These are phyloP conservation scores for Pinctada fucata DNA, from an alignment of 2,888 invertebrate species.

Conservation along the genomic window DNA sequence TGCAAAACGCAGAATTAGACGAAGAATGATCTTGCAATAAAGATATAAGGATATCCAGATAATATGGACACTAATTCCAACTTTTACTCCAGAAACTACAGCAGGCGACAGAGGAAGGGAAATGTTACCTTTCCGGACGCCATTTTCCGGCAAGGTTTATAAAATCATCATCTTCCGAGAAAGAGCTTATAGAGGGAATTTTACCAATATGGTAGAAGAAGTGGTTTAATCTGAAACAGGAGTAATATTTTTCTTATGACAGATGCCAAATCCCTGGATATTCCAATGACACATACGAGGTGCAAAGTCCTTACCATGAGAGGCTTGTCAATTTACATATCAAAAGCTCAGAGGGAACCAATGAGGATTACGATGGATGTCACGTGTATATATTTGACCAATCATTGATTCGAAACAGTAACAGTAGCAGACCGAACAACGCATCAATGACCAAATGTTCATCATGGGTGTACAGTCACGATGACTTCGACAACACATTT, in stretches of 20 bases:
- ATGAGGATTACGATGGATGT: constrained; percentile 26
- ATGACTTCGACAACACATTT: not conserved
- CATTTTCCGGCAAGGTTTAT: no score
- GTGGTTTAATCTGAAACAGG: no score
- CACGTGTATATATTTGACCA: not conserved
- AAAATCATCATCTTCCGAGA: no score
- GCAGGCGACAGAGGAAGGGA: no score
- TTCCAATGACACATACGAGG: constrained; percentile 27
- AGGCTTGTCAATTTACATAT: constrained; percentile 25
- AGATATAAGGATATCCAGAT: no score
- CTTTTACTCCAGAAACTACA: no score
- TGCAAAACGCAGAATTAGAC: no score
- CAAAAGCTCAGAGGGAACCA: constrained; percentile 14
- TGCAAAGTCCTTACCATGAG: constrained; percentile 24
- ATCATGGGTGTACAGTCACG: not conserved
- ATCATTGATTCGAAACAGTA: not conserved
- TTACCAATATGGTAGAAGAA: no score
- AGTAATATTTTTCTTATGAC: not conserved
- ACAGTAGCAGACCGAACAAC: not conserved
- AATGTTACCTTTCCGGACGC: no score
- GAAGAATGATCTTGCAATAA: no score
- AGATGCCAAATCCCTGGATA: constrained; percentile 28
- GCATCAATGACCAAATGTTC: not conserved
- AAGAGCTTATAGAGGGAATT: no score
- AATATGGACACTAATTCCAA: no score